A percentile compares a stretch with the other conserved stretches of the same genome.
These are phyloP conservation scores for Malthinus seriepunctatus DNA, from an alignment of 2,888 invertebrate genomes.

Conservation along the genomic window DNA sequence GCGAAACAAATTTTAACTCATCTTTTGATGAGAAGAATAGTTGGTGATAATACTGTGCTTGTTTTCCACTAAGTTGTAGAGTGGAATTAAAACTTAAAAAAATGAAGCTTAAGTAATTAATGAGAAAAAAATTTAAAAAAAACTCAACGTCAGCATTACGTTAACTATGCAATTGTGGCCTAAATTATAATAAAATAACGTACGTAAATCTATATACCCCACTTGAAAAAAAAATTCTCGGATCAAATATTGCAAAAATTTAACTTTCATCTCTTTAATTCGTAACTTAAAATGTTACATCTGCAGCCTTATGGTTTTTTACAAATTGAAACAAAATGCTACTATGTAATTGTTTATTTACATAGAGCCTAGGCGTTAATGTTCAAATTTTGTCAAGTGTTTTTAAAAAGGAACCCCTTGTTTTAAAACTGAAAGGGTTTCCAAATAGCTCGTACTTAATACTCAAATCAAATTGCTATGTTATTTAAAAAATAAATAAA, in stretches of 20 bases:
- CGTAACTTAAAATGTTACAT: conserved; percentile 12
- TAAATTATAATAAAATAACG: conserved; percentile 20
- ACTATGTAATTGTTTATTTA: conserved; percentile 30
- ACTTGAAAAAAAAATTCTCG: conserved; percentile 5
- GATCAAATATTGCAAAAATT: background rate
- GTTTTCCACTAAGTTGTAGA: conserved; percentile 26
- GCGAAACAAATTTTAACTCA: conserved; percentile 5
- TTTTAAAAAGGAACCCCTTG: conserved; percentile 13
- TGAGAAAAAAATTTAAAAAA: conserved; percentile 12
- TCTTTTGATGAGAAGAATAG: conserved; percentile 18
- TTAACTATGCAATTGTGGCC: conserved; percentile 26
- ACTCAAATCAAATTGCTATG: conserved; percentile 29
- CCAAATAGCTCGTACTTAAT: conserved; percentile 23
- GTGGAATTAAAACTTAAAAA: conserved; percentile 29
- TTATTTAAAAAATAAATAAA: conserved; percentile 20
- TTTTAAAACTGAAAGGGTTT: background rate
- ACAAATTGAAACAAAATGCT: conserved; percentile 18
- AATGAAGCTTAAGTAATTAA: conserved; percentile 17
- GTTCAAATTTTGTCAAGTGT: conserved; percentile 23
- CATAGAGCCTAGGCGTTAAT: conserved; percentile 26
- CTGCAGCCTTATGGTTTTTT: conserved; percentile 31
- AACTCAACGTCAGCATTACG: conserved; percentile 13
- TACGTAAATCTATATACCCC: conserved; percentile 22
- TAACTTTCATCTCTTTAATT: conserved; percentile 13
- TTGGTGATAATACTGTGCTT: conserved; percentile 31